Conservation (phyloP, 2,113 vertebrate genomes). For the Mandrillus leucophaeus region DNA sequence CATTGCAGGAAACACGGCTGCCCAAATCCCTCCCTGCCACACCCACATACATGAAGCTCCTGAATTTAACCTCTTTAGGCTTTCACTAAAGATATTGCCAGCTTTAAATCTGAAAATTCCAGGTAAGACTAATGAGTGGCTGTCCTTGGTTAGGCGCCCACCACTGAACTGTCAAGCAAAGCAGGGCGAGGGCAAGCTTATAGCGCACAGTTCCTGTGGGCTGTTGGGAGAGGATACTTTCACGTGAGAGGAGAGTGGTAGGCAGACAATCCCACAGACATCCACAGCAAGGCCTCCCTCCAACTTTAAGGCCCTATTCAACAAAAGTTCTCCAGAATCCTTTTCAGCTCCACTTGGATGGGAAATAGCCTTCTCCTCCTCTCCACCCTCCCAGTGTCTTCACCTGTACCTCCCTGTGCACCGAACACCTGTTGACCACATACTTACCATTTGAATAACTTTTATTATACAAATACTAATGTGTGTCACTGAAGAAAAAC, state of each 20-base stretch:
- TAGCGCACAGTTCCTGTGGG: background rate
- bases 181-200: background rate
- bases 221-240: background rate
- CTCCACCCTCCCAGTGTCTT: background rate
- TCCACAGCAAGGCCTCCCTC: background rate
- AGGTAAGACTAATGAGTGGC: background rate
- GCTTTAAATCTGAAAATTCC: background rate
- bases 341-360: background rate
- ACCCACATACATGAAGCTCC: background rate
- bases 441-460: background rate
- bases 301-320: background rate
- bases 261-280: background rate
- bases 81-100: background rate
- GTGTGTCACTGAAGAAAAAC: background rate
- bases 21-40: background rate
- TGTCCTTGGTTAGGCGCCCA: background rate
- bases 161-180: background rate
- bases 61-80: background rate
- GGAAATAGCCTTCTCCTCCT: background rate
- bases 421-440: background rate
- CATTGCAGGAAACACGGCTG: background rate
- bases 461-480: background rate
- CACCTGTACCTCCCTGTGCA: background rate
- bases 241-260: background rate
- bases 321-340: background rate